These are phyloP conservation scores for Caenorhabditis sp. DNA, from an alignment of 2,888 invertebrate species.

Conservation along the genomic window DNA sequence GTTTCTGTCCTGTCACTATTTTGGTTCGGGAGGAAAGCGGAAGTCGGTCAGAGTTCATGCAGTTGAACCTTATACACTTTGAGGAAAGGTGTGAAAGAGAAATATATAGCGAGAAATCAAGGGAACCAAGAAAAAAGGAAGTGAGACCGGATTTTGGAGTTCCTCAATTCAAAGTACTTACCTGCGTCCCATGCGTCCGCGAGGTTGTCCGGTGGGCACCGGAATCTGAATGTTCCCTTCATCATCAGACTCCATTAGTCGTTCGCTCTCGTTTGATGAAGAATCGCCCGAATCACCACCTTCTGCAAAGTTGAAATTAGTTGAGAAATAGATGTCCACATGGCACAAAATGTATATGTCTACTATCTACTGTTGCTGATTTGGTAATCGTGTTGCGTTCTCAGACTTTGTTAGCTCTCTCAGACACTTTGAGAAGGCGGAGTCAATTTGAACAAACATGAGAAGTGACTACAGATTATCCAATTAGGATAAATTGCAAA, in stretches of 20 bases:
- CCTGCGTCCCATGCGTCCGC: conserved; percentile 77
- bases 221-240: conserved; percentile 75
- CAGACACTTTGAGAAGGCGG: conserved; percentile 34
- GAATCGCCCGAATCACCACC: conserved; percentile 71
- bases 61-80: conserved; percentile 1
- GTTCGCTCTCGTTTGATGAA: conserved; percentile 74
- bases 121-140: conserved; percentile 12
- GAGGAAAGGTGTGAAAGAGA: conserved; percentile 35
- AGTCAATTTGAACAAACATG: conserved; percentile 36
- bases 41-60: conserved; percentile 50
- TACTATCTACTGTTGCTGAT: conserved; percentile 14
- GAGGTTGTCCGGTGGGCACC: conserved; percentile 67
- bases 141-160: conserved; percentile 47
- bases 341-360: conserved; percentile 25
- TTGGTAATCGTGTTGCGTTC: conserved; percentile 34
- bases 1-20: conserved; percentile 58
- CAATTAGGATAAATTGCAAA: conserved; percentile 27
- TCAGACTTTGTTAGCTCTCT: neutral
- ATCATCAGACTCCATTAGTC: conserved; percentile 79
- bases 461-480: conserved; percentile 51
- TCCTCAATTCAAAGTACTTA: conserved; percentile 49
- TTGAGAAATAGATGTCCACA: conserved; percentile 25
- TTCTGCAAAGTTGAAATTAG: conserved; percentile 53
- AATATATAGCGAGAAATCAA: neutral
- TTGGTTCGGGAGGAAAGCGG: conserved; percentile 28